phyloP scores from a whole-genome alignment of 2,888 invertebrate species.

The Abrostola tripartita region DNA sequence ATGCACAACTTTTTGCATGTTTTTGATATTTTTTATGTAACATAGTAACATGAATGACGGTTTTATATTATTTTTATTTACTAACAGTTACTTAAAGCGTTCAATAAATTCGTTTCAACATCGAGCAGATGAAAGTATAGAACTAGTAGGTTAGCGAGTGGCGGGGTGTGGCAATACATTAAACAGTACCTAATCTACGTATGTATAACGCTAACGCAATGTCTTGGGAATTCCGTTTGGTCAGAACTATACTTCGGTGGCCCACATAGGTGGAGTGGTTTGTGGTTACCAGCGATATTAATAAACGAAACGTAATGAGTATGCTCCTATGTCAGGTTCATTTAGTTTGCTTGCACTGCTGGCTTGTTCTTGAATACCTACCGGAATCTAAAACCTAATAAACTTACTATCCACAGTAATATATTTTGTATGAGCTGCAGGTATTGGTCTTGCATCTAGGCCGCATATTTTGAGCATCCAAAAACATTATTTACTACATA shows the following conservation, averaged over 20 bases:
- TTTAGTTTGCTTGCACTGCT: too few relatives aligned
- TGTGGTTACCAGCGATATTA: neutral
- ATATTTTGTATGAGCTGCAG: too few relatives aligned
- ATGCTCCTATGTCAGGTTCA: too few relatives aligned
- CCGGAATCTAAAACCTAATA: too few relatives aligned
- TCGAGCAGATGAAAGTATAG: slow-evolving; percentile 3
- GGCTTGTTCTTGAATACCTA: too few relatives aligned
- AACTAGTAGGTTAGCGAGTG: slow-evolving; percentile 17
- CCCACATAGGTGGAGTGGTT: neutral
- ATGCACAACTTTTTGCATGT: slow-evolving; percentile 66
- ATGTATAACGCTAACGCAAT: slow-evolving; percentile 31
- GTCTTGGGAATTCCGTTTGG: slow-evolving; percentile 37
- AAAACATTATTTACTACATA: too few relatives aligned
- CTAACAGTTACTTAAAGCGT: neutral
- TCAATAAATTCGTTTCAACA: slow-evolving; percentile 18
- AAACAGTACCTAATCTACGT: slow-evolving; percentile 2
- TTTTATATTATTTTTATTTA: neutral
- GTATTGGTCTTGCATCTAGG: too few relatives aligned
- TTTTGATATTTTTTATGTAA: neutral
- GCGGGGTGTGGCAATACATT: slow-evolving; percentile 23
- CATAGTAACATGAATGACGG: neutral
- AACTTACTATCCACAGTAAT: too few relatives aligned
- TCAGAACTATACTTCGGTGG: neutral
- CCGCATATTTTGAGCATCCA: too few relatives aligned
- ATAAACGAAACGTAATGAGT: too few relatives aligned